phyloP scores from a whole-genome alignment of 2,888 invertebrate species.

The Lithosia quadra region DNA sequence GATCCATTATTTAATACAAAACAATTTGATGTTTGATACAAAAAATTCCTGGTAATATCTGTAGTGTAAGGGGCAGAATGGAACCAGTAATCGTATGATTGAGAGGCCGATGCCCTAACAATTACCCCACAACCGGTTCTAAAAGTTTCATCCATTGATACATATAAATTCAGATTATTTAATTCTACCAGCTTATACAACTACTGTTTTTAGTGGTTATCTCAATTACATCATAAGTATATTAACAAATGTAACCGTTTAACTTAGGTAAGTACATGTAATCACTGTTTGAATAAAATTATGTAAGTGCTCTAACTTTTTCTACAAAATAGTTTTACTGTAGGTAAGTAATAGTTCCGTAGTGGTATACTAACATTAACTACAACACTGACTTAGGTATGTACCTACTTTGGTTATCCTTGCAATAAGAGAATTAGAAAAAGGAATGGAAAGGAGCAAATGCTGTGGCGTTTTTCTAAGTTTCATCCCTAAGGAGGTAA shows the following conservation, averaged over 20 bases:
- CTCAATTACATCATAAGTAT: not conserved
- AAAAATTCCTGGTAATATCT: not conserved
- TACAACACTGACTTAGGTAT: too few species aligned
- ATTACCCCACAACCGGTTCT: not conserved
- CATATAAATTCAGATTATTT: not conserved
- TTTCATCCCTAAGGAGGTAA: too few species aligned
- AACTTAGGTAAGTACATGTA: not conserved
- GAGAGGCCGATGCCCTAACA: too few species aligned
- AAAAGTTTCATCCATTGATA: not conserved
- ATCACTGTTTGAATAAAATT: not conserved
- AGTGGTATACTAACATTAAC: too few species aligned
- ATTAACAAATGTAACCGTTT: not conserved
- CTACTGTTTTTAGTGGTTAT: not conserved
- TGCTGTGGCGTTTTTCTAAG: too few species aligned
- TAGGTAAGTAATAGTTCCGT: too few species aligned
- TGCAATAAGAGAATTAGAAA: too few species aligned
- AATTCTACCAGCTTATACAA: not conserved
- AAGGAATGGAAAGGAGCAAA: too few species aligned
- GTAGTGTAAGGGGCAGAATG: not conserved
- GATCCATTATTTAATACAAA: not conserved
- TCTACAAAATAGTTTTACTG: too few species aligned
- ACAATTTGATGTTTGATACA: not conserved
- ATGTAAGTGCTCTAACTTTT: not conserved
- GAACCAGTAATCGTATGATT: too few species aligned
- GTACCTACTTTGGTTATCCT: too few species aligned